Conservation (phyloP, 2,113 vertebrate species). For the Melanocharis versteri region DNA sequence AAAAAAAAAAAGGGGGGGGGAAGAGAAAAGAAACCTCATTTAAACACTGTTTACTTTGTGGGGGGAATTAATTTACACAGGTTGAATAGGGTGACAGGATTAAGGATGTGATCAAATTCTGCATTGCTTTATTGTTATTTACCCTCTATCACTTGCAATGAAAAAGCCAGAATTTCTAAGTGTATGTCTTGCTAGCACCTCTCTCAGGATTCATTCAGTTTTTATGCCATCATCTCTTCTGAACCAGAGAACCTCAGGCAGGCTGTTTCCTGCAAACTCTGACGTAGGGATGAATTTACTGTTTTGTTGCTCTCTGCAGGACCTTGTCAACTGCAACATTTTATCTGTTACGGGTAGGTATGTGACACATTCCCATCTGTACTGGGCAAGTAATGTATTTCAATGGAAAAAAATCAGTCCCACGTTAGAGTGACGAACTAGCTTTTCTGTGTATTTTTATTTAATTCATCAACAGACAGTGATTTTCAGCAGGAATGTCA, state of each 20-base stretch:
- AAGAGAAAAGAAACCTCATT: background rate
- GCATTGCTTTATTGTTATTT: background rate
- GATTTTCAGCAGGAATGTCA: background rate
- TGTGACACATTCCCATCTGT: background rate
- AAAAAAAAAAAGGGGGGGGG: background rate
- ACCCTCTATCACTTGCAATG: background rate
- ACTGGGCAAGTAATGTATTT: background rate
- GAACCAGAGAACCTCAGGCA: background rate
- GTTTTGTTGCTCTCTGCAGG: constrained; percentile 65
- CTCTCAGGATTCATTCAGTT: background rate
- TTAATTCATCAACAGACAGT: background rate
- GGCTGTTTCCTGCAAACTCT: background rate
- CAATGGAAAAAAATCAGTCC: background rate
- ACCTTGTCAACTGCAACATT: constrained; percentile 82
- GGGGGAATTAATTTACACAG: background rate
- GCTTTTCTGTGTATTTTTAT: background rate
- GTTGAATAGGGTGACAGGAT: background rate
- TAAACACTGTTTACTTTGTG: background rate
- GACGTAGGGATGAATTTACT: background rate
- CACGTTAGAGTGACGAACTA: background rate
- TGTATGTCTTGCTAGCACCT: background rate
- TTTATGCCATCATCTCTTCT: too few species aligned
- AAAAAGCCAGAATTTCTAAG: background rate
- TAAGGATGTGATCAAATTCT: background rate
- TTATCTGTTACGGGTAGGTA: constrained; percentile 80